Percentiles rank a stretch among this genome's conserved stretches.
Evolutionary conservation across 2,113 vertebrate genomes (phyloP).

Genomic region (Andinoacara biseriatus): DNA sequence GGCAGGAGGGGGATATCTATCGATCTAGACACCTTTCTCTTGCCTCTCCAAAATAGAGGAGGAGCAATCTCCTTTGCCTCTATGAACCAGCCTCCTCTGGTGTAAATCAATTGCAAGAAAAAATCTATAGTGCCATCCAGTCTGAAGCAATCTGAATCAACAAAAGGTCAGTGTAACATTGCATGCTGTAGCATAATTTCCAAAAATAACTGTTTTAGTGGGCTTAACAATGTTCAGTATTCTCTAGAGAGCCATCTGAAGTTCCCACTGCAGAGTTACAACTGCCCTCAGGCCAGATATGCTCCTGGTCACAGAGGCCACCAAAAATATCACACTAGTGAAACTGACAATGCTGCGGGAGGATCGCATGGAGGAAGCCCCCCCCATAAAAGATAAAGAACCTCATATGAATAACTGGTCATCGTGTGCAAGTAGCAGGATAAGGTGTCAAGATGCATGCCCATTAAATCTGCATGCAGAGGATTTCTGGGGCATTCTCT

Average conservation of each 20-base stretch:
- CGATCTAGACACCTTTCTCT: not conserved
- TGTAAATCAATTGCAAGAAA: not conserved
- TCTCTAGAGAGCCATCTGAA: constrained; percentile 1
- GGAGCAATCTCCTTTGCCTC: not conserved
- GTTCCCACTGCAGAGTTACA: not conserved
- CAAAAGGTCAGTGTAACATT: constrained; percentile 10
- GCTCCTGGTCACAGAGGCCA: not conserved
- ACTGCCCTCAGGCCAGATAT: constrained; percentile 1
- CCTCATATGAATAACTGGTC: not conserved
- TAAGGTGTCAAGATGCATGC: constrained; percentile 2
- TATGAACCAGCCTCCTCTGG: not conserved
- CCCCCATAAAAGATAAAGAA: not conserved
- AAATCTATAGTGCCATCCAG: not conserved
- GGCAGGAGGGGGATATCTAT: not conserved
- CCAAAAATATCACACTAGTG: not conserved
- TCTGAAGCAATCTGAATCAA: constrained; percentile 2
- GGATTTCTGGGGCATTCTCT: not conserved
- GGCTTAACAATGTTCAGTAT: not conserved
- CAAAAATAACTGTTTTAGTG: not conserved
- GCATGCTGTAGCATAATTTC: constrained; percentile 12
- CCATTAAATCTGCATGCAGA: not conserved
- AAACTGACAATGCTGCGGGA: not conserved
- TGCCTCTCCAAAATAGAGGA: not conserved
- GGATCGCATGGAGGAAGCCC: not conserved
- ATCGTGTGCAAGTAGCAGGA: not conserved